Base-by-base conservation (phyloP, 2,113 vertebrate species). In the Argyrosomus japonicus region DNA sequence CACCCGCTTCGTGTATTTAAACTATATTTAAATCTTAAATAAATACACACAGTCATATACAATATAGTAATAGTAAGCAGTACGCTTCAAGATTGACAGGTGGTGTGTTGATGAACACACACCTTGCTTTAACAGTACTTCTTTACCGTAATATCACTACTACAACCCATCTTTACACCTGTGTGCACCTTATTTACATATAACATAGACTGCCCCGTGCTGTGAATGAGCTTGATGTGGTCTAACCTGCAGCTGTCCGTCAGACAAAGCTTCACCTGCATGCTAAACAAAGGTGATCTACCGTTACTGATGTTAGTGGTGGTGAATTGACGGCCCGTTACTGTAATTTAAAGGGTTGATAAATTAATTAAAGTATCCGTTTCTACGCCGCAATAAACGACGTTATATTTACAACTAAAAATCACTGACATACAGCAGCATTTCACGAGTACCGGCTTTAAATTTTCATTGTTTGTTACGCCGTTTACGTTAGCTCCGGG, bases 401-500 rank as follows among this genome's bases (percentile, higher is more conserved):
- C 5, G 51, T 48, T 47, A 2, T 11, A 63, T 18, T 17, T 19
- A 15, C 6, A 63, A 45, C 5, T 2, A 61, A 15, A n/a, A 27
- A 40, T n/a, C 0, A 13, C 8, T 3, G 3, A 2, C 4, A 47
- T 1, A n/a, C 0, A 51, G 1, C 1, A 48, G 4, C 61, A 29
- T 68, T 77, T 23, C 17, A 2, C 19, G 4, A 0, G 0, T 5
- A 19, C 5, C 23, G 12, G 5, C 7, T 25, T 47, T 23, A 29
- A 18, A 71, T 47, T 23, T 40, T 61, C 79, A 82, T 75, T 79
- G 62, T 57, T 76, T 82, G 32, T 68, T 58, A 53, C 32, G 75
- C 19, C 60, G 64, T 75, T 79, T 23, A 57, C 14, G 50, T 14
- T 71, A 79, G 54, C 68, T 77, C 12, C 78, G 69, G 79, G 85